Conservation (phyloP, 2,888 invertebrate genomes). For the Rotaria sp. region DNA sequence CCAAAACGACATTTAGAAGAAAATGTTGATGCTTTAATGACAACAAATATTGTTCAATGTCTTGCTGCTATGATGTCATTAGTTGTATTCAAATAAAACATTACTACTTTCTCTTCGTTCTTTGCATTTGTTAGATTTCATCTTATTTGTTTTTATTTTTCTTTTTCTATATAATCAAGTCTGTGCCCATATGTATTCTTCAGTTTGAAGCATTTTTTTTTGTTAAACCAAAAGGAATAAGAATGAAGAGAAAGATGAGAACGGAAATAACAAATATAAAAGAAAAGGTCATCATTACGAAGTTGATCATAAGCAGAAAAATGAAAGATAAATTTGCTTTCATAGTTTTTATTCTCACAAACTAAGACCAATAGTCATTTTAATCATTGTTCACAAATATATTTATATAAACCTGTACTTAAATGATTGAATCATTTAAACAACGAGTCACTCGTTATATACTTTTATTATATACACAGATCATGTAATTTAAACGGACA, state of each 20-base stretch:
- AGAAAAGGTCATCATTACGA: background rate
- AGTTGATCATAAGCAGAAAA: too few species aligned
- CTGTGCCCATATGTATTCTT: background rate
- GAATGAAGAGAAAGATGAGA: background rate
- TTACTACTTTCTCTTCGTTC: background rate
- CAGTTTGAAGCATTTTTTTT: background rate
- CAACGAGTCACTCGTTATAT: too few species aligned
- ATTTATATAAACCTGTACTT: too few species aligned
- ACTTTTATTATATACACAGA: too few species aligned
- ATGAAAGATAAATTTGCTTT: too few species aligned
- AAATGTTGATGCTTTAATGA: slow-evolving; percentile 90
- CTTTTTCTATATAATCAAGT: background rate
- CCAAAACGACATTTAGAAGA: slow-evolving; percentile 98
- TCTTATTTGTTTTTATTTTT: background rate
- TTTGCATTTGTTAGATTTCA: background rate
- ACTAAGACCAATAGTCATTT: too few species aligned
- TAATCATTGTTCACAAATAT: too few species aligned
- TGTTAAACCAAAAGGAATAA: background rate
- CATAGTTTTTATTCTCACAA: background rate
- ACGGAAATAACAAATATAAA: background rate
- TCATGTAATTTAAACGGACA: too few species aligned
- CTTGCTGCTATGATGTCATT: slow-evolving; percentile 73
- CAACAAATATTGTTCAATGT: slow-evolving; percentile 92
- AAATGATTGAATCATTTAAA: too few species aligned
- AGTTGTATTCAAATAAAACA: slow-evolving; percentile 38